A percentile compares a stretch with the other conserved stretches of the same genome.
Evolutionary conservation across 2,888 invertebrate species (phyloP).

Genomic region (Galeopsomyia nigrocyanea): DNA sequence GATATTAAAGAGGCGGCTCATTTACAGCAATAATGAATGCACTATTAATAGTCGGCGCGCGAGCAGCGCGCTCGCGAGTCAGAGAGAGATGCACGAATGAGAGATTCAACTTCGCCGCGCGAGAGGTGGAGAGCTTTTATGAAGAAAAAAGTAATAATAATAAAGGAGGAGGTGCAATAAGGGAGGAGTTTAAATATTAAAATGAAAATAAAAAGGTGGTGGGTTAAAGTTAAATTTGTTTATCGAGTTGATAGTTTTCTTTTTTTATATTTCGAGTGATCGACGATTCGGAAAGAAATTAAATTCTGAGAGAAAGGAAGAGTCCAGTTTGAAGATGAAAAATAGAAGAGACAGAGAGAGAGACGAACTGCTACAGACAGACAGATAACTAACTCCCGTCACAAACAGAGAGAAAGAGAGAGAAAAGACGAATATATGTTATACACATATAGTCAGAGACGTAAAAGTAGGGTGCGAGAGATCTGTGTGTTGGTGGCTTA

Average conservation of each 20-base stretch:
- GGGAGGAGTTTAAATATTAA: slow-evolving; percentile 34
- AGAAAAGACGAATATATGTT: too few relatives aligned
- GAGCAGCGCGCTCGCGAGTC: slow-evolving; percentile 3
- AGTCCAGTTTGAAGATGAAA: slow-evolving; percentile 1
- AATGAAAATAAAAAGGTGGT: slow-evolving; percentile 17
- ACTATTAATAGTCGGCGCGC: slow-evolving; percentile 63
- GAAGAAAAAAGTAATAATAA: background rate
- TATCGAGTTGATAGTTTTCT: too few relatives aligned
- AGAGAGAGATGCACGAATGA: background rate
- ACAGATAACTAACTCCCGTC: background rate
- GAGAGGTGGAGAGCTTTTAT: slow-evolving; percentile 18
- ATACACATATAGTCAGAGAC: background rate
- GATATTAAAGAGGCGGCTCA: slow-evolving; percentile 68
- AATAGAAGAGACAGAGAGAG: slow-evolving; percentile 2
- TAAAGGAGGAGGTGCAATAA: slow-evolving; percentile 36
- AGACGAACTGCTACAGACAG: slow-evolving; percentile 2
- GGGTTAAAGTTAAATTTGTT: background rate
- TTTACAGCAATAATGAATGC: slow-evolving; percentile 67
- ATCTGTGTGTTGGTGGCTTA: slow-evolving; percentile 54
- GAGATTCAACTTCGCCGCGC: slow-evolving; percentile 13
- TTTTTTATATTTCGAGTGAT: too few relatives aligned
- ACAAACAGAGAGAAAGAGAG: slow-evolving; percentile 11
- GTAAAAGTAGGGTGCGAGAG: slow-evolving; percentile 10
- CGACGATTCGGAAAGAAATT: background rate
- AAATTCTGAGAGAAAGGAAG: background rate